Conservation (phyloP, 92 coral and sea anemone genomes). For the Galaxea fascicularis region DNA sequence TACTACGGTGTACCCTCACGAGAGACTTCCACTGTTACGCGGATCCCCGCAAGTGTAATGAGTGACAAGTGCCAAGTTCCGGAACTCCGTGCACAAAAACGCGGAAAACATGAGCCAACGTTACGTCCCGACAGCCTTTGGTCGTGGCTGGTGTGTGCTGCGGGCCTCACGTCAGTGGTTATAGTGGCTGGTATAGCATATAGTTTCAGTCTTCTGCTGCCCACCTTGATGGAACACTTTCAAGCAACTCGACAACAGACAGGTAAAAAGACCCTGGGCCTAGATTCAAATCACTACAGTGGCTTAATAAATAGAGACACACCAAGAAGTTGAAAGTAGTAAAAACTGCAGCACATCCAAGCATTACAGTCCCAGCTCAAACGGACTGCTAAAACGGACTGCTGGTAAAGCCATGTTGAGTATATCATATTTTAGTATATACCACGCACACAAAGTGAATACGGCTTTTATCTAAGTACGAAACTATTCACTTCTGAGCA, state of each 20-base stretch:
- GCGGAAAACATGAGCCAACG: background rate
- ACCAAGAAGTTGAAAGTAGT: no score
- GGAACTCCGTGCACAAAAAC: background rate
- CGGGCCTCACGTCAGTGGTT: background rate
- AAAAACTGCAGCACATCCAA: no score
- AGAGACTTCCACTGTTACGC: background rate
- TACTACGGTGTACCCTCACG: background rate
- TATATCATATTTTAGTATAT: no score
- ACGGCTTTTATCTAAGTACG: no score
- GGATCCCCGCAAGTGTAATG: background rate
- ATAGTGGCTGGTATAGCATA: background rate
- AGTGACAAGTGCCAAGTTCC: background rate
- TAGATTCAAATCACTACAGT: no score
- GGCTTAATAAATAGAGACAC: no score
- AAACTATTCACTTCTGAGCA: no score
- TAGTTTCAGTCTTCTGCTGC: constrained; percentile 27
- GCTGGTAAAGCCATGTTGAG: no score
- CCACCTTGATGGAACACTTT: constrained; percentile 25
- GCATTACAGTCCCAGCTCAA: no score
- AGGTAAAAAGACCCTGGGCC: background rate
- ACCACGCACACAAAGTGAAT: no score
- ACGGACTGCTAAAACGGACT: no score
- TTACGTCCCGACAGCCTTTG: constrained; percentile 32
- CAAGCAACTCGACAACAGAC: constrained; percentile 4
- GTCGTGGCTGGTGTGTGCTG: constrained; percentile 36